phyloP scores from a whole-genome alignment of 2,113 vertebrate species.

The Cathartes aura region DNA sequence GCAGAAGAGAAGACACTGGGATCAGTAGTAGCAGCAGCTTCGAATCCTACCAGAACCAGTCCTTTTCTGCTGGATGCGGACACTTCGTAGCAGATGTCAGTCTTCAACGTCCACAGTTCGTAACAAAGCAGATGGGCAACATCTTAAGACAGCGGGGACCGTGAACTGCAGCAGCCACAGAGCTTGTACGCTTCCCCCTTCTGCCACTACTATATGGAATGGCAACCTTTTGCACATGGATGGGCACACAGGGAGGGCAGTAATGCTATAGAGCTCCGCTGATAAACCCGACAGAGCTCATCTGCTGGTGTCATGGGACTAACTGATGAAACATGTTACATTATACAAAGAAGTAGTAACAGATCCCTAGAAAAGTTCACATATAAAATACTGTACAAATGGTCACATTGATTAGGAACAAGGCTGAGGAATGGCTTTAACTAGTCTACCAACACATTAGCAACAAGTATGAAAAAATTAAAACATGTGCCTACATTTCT shows the following conservation, averaged over 20 bases:
- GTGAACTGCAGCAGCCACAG: background rate
- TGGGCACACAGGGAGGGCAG: background rate
- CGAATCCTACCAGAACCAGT: background rate
- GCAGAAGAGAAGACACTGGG: background rate
- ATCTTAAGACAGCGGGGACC: background rate
- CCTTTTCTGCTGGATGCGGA: background rate
- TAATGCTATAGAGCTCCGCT: background rate
- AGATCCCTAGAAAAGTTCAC: slow-evolving; percentile 34
- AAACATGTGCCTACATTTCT: slow-evolving; percentile 24
- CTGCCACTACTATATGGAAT: background rate
- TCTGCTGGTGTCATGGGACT: slow-evolving; percentile 7
- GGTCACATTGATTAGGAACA: background rate
- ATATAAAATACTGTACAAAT: slow-evolving; percentile 54
- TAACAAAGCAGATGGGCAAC: background rate
- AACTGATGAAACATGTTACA: background rate
- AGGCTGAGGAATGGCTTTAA: background rate
- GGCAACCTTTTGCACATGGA: background rate
- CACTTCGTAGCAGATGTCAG: background rate
- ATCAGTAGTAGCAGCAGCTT: background rate
- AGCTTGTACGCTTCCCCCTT: background rate
- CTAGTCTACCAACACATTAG: background rate
- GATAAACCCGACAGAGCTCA: background rate
- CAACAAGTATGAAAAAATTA: background rate
- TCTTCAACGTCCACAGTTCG: background rate
- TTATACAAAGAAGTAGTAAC: background rate